Evolutionary conservation across 2,113 vertebrate species (phyloP).

Genomic region (Lepus americanus): DNA sequence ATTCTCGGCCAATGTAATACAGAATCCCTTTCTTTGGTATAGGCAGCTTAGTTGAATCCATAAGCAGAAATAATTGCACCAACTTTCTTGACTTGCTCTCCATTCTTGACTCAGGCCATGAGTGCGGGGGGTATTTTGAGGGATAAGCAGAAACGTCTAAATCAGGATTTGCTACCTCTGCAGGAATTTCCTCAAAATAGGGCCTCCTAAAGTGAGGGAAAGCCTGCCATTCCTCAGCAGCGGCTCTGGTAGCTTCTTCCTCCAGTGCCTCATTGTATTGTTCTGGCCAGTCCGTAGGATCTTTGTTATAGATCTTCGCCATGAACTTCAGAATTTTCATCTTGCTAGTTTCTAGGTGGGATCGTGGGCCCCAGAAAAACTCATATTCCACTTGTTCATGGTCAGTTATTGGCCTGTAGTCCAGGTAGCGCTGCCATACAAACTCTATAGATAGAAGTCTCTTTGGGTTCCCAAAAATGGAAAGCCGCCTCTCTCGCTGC

Average conservation of each 20-base stretch:
- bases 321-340: conserved; percentile 73
- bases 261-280: conserved; percentile 66
- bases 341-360: conserved; percentile 65
- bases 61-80: conserved; percentile 72
- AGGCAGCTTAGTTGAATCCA: conserved; percentile 72
- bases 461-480: conserved; percentile 67
- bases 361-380: conserved; percentile 72
- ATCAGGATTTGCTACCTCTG: conserved; percentile 26
- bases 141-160: conserved; percentile 39
- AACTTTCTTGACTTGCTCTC: conserved; percentile 66
- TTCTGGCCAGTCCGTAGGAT: conserved; percentile 67
- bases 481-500: conserved; percentile 70
- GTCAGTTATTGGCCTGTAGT: conserved; percentile 68
- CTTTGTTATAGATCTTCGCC: conserved; percentile 68
- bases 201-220: conserved; percentile 57
- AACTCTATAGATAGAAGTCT: conserved; percentile 69
- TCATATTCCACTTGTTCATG: conserved; percentile 61
- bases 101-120: conserved; percentile 71
- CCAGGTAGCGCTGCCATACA: conserved; percentile 71
- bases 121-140: conserved; percentile 63
- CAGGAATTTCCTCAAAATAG: conserved; percentile 60
- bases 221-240: conserved; percentile 13
- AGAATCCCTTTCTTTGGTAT: conserved; percentile 76
- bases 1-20: conserved; percentile 71
- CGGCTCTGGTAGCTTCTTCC: conserved; percentile 48